These are phyloP conservation scores for Gadus chalcogrammus DNA, from an alignment of 2,113 vertebrate species.

Conservation along the genomic window DNA sequence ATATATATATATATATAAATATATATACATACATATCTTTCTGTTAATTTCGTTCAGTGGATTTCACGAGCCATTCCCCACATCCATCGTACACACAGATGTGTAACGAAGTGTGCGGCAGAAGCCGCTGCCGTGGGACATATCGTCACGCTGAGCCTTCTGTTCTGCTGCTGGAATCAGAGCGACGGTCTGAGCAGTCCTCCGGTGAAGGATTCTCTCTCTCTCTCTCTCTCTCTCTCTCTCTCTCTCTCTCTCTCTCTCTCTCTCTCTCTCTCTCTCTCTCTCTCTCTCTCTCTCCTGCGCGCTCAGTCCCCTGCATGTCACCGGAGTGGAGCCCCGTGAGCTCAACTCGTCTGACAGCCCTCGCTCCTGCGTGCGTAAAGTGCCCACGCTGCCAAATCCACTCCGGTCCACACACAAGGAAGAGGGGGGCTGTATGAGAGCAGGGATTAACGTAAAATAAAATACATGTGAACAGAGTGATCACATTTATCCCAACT, in stretches of 20 bases:
- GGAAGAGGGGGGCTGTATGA: no score
- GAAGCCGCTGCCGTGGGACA: slow-evolving; percentile 20
- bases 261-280: no score
- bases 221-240: not conserved
- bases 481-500: no score
- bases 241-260: no score
- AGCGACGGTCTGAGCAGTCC: slow-evolving; percentile 27
- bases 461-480: no score
- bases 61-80: slow-evolving; percentile 53
- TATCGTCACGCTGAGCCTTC: slow-evolving; percentile 20
- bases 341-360: not conserved
- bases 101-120: slow-evolving; percentile 45
- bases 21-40: no score
- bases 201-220: slow-evolving; percentile 32
- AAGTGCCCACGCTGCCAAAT: not conserved
- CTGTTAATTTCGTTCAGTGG: no score
- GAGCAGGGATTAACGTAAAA: no score
- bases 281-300: no score
- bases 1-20: no score
- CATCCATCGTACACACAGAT: slow-evolving; percentile 45
- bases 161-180: slow-evolving; percentile 31
- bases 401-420: not conserved
- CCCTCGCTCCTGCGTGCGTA: not conserved
- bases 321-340: no score
- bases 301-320: no score